phyloP scores from a whole-genome alignment of 2,113 vertebrate species.

The Odocoileus hemionus region DNA sequence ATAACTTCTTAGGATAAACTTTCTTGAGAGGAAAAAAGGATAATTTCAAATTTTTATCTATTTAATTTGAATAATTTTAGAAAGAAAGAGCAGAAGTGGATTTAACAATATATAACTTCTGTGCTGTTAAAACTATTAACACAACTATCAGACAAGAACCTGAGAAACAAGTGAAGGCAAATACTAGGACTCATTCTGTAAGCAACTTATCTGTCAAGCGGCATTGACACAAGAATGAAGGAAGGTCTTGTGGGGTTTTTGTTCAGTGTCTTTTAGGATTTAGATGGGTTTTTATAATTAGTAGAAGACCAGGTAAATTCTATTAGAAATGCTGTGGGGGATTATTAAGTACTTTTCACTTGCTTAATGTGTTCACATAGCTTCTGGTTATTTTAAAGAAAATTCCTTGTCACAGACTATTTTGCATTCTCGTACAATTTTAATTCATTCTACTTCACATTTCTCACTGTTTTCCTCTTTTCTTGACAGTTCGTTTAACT shows the following conservation, averaged over 20 bases:
- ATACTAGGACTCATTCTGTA: conserved; percentile 38
- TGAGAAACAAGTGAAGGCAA: background rate
- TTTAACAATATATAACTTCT: background rate
- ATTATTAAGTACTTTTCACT: conserved; percentile 71
- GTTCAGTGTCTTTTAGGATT: conserved; percentile 41
- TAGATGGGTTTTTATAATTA: conserved; percentile 54
- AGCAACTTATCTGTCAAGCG: conserved; percentile 12
- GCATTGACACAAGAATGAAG: conserved; percentile 35
- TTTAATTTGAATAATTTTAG: conserved; percentile 21
- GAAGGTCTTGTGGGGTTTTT: conserved; percentile 50
- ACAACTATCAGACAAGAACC: background rate
- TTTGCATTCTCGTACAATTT: conserved; percentile 77
- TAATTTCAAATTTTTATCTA: background rate
- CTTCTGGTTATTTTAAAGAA: conserved; percentile 71
- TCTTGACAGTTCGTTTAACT: conserved; percentile 62
- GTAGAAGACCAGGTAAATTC: conserved; percentile 50
- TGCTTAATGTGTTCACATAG: conserved; percentile 58
- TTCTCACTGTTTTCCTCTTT: conserved; percentile 74
- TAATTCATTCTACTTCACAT: conserved; percentile 67
- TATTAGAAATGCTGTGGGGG: conserved; percentile 60
- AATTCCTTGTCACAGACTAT: conserved; percentile 67
- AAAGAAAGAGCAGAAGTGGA: background rate
- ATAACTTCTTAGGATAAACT: conserved; percentile 36
- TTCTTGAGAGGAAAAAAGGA: background rate
- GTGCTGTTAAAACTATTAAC: background rate